phyloP scores from a whole-genome alignment of 2,888 invertebrate species.

The Cryptophagus acutangulus region DNA sequence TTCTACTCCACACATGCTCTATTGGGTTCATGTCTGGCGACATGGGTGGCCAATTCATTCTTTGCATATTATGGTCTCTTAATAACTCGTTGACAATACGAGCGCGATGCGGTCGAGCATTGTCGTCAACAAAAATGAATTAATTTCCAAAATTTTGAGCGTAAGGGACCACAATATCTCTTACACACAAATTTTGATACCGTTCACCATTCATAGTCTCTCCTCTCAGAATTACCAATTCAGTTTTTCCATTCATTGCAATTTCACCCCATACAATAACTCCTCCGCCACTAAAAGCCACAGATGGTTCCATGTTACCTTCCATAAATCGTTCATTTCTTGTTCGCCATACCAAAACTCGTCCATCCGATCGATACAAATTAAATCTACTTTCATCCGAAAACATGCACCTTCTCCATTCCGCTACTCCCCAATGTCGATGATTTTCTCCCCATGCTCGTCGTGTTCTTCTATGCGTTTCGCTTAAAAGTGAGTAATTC shows the following conservation, averaged over 20 bases:
- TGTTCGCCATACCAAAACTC: too few species aligned
- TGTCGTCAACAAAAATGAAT: too few species aligned
- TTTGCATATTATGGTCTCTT: too few species aligned
- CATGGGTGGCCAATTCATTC: too few species aligned
- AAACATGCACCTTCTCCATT: constrained; percentile 6
- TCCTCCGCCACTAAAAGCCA: constrained; percentile 2
- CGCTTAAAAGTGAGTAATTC: neutral
- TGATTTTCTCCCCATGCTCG: neutral
- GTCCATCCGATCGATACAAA: constrained; percentile 4
- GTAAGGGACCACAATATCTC: constrained; percentile 1
- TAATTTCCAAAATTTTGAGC: constrained; percentile 4
- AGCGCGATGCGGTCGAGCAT: too few species aligned
- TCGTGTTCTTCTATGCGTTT: neutral
- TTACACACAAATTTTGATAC: constrained; percentile 6
- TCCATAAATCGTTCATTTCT: constrained; percentile 4
- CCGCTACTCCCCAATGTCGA: neutral
- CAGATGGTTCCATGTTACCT: constrained; percentile 1
- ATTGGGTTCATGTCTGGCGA: too few species aligned
- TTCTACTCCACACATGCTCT: too few species aligned
- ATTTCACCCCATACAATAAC: constrained; percentile 3
- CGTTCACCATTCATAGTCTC: constrained; percentile 3
- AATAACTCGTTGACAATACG: too few species aligned
- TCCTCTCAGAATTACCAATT: constrained; percentile 1
- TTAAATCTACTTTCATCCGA: constrained; percentile 7
- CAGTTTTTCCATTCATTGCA: constrained; percentile 2